Percentiles rank a stretch among this genome's conserved stretches.
phyloP scores from a whole-genome alignment of 1,140 invertebrate species.

The Zaprionus camerounensis region DNA sequence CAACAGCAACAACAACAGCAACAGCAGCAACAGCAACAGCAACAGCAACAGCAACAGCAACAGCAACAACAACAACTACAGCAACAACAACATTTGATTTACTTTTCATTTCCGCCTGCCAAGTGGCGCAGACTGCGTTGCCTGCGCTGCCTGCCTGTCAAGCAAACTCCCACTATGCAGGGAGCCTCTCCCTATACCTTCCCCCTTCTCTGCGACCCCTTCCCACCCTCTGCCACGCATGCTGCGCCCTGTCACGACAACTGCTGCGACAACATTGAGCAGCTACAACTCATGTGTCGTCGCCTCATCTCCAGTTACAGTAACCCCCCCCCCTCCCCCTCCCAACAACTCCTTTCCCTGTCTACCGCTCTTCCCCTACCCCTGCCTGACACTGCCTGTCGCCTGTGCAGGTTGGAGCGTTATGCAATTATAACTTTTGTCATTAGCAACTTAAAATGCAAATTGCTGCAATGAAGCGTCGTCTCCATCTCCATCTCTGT shows the following conservation, averaged over 20 bases:
- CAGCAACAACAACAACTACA: not conserved
- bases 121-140: conserved; percentile 17
- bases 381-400: not conserved
- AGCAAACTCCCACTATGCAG: not conserved
- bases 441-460: conserved; percentile 83
- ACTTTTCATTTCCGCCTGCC: conserved; percentile 82
- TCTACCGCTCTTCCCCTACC: not conserved
- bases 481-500: conserved; percentile 48
- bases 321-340: no score
- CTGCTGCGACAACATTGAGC: conserved; percentile 17
- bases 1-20: conserved; percentile 30
- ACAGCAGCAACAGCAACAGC: conserved; percentile 34
- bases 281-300: conserved; percentile 27
- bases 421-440: conserved; percentile 83
- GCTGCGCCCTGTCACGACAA: not conserved
- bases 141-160: not conserved
- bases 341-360: not conserved
- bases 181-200: not conserved
- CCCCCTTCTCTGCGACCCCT: not conserved
- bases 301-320: not conserved
- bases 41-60: not conserved
- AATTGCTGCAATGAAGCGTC: conserved; percentile 82
- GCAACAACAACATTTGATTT: conserved; percentile 71
- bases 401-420: conserved; percentile 65
- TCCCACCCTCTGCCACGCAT: not conserved